These are phyloP conservation scores for Drosophila micromelanica DNA, from an alignment of 1,140 invertebrate genomes.

Conservation along the genomic window DNA sequence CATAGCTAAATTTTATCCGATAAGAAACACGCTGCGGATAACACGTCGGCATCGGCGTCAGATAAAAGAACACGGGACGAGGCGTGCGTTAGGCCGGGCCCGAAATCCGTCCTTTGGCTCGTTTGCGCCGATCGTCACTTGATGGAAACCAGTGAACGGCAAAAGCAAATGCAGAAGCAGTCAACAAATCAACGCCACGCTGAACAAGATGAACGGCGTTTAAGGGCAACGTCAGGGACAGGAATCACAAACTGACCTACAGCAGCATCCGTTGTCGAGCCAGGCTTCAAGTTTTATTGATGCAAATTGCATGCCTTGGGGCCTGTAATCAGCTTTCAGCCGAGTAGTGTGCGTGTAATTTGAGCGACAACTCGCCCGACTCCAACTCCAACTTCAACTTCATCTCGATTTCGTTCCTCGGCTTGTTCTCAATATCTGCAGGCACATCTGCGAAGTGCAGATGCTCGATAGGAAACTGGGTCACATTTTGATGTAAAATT, in stretches of 20 bases:
- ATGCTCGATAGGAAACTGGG: constrained; percentile 64
- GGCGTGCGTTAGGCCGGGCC: constrained; percentile 55
- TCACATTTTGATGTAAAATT: constrained; percentile 57
- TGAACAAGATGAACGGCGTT: constrained; percentile 55
- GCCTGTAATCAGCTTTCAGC: constrained; percentile 72
- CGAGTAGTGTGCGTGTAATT: constrained; percentile 73
- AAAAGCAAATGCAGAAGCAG: constrained; percentile 73
- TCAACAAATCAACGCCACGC: constrained; percentile 76
- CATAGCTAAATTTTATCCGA: constrained; percentile 56
- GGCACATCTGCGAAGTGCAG: constrained; percentile 15
- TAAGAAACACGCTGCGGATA: constrained; percentile 46
- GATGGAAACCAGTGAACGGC: constrained; percentile 54
- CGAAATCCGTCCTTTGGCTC: constrained; percentile 52
- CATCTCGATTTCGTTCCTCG: constrained; percentile 16
- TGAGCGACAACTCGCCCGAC: constrained; percentile 70
- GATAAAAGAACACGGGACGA: constrained; percentile 68
- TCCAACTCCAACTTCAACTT: constrained; percentile 9
- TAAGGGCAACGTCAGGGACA: constrained; percentile 30
- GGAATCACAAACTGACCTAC: constrained; percentile 72
- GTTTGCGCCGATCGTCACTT: constrained; percentile 77
- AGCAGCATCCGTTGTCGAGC: constrained; percentile 51
- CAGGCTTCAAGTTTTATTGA: constrained; percentile 68
- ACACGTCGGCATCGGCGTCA: constrained; percentile 31
- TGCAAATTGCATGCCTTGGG: constrained; percentile 75
- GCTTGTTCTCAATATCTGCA: constrained; percentile 11